Evolutionary conservation across 2,797 vertebrate species (phyloP).

Genomic region (Halcyon leucocephala): DNA sequence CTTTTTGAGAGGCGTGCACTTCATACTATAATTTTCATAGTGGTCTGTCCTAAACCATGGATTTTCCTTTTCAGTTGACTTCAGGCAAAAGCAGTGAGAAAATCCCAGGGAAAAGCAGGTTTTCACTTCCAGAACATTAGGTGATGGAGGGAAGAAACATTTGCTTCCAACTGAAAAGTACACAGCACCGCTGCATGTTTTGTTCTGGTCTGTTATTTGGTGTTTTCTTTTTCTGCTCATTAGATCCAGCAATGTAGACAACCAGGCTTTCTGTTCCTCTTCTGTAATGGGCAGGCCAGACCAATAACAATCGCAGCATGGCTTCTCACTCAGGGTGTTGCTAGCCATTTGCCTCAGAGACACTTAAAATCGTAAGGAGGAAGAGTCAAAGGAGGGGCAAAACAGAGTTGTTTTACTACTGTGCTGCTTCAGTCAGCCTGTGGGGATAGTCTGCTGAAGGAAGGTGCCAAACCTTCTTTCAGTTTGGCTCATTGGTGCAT

Average conservation of each 20-base stretch:
- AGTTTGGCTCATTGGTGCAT: background rate
- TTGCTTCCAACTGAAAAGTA: background rate
- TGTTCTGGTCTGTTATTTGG: background rate
- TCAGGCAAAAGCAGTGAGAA: constrained; percentile 50
- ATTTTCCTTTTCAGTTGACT: constrained; percentile 41
- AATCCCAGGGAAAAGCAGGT: constrained; percentile 43
- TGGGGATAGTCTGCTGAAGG: background rate
- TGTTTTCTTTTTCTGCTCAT: background rate
- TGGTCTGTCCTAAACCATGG: background rate
- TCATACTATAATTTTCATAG: background rate
- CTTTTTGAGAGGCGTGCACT: background rate
- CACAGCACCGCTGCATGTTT: background rate
- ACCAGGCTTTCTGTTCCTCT: constrained; percentile 38
- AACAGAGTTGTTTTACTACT: background rate
- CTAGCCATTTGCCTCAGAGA: background rate
- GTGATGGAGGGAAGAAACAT: constrained; percentile 25
- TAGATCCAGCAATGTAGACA: constrained; percentile 24
- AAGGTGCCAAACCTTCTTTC: background rate
- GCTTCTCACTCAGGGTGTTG: background rate
- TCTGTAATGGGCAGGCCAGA: constrained; percentile 39
- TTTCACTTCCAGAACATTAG: constrained; percentile 48
- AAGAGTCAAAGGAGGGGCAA: background rate
- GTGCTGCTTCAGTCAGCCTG: background rate
- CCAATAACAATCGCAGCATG: background rate
- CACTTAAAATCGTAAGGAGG: background rate